phyloP scores from a whole-genome alignment of 1,140 invertebrate species.

The Listronotus bonariensis region DNA sequence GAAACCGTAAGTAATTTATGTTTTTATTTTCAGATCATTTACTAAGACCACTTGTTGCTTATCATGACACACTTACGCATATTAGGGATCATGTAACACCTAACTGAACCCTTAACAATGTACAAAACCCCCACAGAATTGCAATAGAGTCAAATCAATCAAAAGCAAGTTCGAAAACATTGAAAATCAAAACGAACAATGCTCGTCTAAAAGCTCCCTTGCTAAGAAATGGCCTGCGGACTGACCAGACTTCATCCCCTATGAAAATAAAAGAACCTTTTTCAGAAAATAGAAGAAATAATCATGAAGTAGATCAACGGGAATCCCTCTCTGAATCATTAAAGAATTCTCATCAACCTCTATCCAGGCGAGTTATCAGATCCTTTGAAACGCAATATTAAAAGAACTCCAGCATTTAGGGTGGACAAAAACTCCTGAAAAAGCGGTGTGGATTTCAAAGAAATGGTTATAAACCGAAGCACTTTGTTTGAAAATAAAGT shows the following conservation, averaged over 20 bases:
- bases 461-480: conserved; percentile 41
- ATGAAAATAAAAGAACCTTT: conserved; percentile 8
- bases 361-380: conserved; percentile 63
- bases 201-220: conserved; percentile 2
- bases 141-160: conserved; percentile 52
- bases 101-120: conserved; percentile 39
- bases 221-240: conserved; percentile 17
- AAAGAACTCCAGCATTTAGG: conserved; percentile 65
- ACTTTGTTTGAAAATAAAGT: conserved; percentile 47
- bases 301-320: conserved; percentile 2
- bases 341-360: conserved; percentile 12
- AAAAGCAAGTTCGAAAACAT: conserved; percentile 52
- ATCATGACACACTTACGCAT: conserved; percentile 6
- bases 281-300: too few species aligned
- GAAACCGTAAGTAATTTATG: conserved; percentile 17
- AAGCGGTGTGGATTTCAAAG: conserved; percentile 44
- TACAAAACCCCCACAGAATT: conserved; percentile 50
- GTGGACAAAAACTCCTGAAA: conserved; percentile 60
- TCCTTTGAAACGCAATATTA: conserved; percentile 62
- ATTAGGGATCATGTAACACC: conserved; percentile 17
- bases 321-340: conserved; percentile 15
- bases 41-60: conserved; percentile 12
- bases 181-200: conserved; percentile 31
- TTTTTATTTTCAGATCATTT: conserved; percentile 23
- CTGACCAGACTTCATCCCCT: conserved; percentile 9